Base-by-base conservation (phyloP, 2,797 vertebrate species). In the Cyprinella venusta region DNA sequence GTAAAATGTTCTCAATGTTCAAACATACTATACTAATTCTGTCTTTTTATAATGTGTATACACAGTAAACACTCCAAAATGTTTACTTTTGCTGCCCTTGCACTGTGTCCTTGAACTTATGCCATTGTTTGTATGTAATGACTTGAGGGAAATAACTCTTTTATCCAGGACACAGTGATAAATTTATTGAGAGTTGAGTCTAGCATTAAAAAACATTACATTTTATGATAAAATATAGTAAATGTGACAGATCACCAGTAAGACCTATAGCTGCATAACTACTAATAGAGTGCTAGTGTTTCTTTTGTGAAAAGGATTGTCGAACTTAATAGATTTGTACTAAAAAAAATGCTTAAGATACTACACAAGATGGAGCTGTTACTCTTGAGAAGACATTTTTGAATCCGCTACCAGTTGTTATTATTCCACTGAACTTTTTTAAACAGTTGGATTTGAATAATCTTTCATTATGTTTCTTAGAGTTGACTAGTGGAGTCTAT, bases 341-440 rank as follows among this genome's bases (percentile, higher is more conserved):
- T 30, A 16, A 71, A 30, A 36, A 54, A 75, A 38, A 3, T 18
- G 5, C 18, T 52, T 72, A 64, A 2, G 1, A 64, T 40, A 12
- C 50, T 59, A 63, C 80, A 82, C 71, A 54, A 76, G 80, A 16
- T 82, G 71, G 80, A 5, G 80, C 71, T 76, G 48, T 82, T 67
- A 30, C 48, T 52, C 71, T 82, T 76, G 7, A 48, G 30, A 64
- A 63, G n/a, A 81, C 6, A 21, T 64, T 26, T 45, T 77, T 26
- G 18, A 48, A 64, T 48, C 40, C 75, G 30, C 56, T 45, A 6
- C 5, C 26, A 33, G 61, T 64, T 61, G 24, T 36, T 40, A 30
- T 33, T 63, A 30, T 45, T 24, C 38, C 8, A 45, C 54, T 75
- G 52, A 21, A 40, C 33, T 76, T 36, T 16, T 59, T 18, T 18